phyloP scores from a whole-genome alignment of 2,888 invertebrate species.

The Acleris sparsana region DNA sequence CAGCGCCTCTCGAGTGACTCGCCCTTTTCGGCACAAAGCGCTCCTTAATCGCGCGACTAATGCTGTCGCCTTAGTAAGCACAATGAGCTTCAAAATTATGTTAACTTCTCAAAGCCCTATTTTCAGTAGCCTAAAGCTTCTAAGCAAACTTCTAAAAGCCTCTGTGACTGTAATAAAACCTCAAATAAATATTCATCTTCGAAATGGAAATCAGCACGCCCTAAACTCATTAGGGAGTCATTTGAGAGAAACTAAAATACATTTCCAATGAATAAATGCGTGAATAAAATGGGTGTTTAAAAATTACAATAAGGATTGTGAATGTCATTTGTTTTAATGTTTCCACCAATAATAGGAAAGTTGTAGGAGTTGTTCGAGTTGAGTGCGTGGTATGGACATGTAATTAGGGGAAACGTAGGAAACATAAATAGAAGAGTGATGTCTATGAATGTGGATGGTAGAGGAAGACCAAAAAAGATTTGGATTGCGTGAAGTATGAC shows the following conservation, averaged over 20 bases:
- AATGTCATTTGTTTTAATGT: slow-evolving; percentile 22
- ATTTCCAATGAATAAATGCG: slow-evolving; percentile 37
- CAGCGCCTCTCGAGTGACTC: slow-evolving; percentile 9
- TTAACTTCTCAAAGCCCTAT: slow-evolving; percentile 35
- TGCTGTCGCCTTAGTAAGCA: slow-evolving; percentile 31
- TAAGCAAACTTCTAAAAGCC: slow-evolving; percentile 25
- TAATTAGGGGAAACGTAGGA: too few species aligned
- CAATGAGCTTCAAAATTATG: slow-evolving; percentile 37
- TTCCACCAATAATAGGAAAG: neutral
- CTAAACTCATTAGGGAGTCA: slow-evolving; percentile 39
- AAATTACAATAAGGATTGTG: slow-evolving; percentile 4
- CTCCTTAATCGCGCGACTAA: slow-evolving; percentile 30
- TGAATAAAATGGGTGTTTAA: slow-evolving; percentile 23
- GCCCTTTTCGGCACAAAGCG: slow-evolving; percentile 27
- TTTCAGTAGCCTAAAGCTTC: slow-evolving; percentile 28
- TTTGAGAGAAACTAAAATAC: slow-evolving; percentile 40
- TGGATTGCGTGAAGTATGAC: too few species aligned
- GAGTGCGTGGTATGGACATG: too few species aligned
- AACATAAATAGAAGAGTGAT: too few species aligned
- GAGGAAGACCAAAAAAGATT: too few species aligned
- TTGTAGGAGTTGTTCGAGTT: too few species aligned
- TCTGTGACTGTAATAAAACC: slow-evolving; percentile 34
- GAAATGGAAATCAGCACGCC: slow-evolving; percentile 41
- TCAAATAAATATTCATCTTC: slow-evolving; percentile 39
- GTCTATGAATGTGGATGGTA: too few species aligned